Conservation (phyloP, 2,797 vertebrate genomes). For the Xiphorhynchus erythropygius region DNA sequence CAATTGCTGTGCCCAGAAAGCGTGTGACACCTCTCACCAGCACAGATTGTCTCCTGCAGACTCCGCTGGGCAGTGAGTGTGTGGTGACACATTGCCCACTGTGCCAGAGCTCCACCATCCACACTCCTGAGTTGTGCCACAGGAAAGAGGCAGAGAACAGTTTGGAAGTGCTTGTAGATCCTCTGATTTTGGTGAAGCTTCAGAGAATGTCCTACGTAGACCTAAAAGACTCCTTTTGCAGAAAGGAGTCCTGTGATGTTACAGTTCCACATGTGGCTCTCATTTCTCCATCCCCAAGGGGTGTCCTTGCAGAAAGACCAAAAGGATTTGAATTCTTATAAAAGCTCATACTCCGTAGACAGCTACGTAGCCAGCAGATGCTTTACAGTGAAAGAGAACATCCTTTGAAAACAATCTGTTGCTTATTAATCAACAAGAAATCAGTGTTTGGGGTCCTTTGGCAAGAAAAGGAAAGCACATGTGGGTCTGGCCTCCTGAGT, state of each 20-base stretch:
- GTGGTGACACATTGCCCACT: rapidly evolving
- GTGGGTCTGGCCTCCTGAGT: constrained; percentile 28
- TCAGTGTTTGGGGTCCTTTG: background rate
- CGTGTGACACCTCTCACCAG: background rate
- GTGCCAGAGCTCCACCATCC: background rate
- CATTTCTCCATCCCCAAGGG: background rate
- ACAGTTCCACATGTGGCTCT: background rate
- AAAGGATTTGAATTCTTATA: background rate
- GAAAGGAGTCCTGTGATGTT: background rate
- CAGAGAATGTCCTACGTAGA: background rate
- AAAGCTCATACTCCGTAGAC: background rate
- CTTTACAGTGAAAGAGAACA: constrained; percentile 41
- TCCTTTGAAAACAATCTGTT: constrained; percentile 62
- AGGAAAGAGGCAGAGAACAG: background rate
- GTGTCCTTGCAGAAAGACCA: constrained; percentile 13
- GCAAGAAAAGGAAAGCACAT: constrained; percentile 34
- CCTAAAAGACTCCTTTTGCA: background rate
- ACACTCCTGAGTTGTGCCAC: background rate
- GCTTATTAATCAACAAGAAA: constrained; percentile 58
- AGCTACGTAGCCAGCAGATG: constrained; percentile 9
- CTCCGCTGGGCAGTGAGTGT: background rate
- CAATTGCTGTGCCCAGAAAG: background rate
- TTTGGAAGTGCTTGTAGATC: background rate
- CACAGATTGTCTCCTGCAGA: background rate
- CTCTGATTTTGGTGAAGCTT: background rate